A percentile compares a stretch with the other conserved stretches of the same genome.
Evolutionary conservation across 2,888 invertebrate genomes (phyloP).

Genomic region (Carpatolechia fugitivella): DNA sequence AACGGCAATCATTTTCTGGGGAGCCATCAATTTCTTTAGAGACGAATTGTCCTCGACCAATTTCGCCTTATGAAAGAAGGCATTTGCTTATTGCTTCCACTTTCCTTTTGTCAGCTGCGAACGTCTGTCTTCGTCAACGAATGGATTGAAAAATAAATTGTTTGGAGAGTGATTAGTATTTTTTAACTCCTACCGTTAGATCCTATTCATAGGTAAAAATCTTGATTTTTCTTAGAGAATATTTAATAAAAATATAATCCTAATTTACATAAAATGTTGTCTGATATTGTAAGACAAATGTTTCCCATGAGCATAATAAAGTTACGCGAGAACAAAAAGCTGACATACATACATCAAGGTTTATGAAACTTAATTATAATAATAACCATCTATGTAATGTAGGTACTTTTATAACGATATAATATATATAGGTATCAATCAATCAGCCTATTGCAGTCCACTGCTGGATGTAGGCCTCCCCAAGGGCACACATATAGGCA

Average conservation of each 20-base stretch:
- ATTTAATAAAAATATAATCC: background rate
- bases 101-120: constrained; percentile 55
- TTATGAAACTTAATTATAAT: constrained; percentile 2
- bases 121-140: constrained; percentile 57
- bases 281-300: background rate
- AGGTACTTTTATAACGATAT: too few species aligned
- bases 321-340: background rate
- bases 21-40: constrained; percentile 46
- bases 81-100: constrained; percentile 70
- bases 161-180: constrained; percentile 6
- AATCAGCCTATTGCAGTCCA: too few species aligned
- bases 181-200: background rate
- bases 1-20: constrained; percentile 50
- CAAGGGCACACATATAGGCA: too few species aligned
- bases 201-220: background rate
- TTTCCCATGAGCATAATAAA: constrained; percentile 5
- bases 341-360: background rate
- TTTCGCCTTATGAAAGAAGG: constrained; percentile 69
- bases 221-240: background rate
- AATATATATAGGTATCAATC: too few species aligned
- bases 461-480: too few species aligned
- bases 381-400: too few species aligned
- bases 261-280: background rate
- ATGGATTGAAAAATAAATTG: constrained; percentile 45
- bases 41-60: constrained; percentile 67